Conservation (phyloP, 2,113 vertebrate genomes). For the Tachuris rubrigastra region DNA sequence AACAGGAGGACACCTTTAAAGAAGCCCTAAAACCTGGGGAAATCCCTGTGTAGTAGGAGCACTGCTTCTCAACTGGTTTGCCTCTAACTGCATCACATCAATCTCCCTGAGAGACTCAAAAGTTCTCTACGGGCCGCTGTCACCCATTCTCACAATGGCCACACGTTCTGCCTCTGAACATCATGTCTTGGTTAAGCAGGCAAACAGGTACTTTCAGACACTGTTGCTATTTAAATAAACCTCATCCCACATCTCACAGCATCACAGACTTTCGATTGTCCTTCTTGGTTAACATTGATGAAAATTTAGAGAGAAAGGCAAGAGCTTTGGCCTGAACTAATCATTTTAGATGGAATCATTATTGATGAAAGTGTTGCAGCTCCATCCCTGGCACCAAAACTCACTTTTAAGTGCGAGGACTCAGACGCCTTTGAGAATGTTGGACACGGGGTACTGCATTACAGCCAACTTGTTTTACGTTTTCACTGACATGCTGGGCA, state of each 20-base stretch:
- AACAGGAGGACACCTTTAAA: neutral
- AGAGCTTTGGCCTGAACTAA: neutral
- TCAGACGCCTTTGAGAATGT: neutral
- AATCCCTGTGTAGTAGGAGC: neutral
- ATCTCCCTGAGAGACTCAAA: neutral
- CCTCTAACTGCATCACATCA: neutral
- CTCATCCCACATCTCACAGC: neutral
- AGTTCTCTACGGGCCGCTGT: neutral
- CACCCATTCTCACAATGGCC: neutral
- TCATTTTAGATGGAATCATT: neutral
- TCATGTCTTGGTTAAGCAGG: neutral
- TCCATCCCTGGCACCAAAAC: neutral
- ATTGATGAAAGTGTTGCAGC: neutral
- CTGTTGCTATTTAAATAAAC: neutral
- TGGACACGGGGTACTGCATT: neutral
- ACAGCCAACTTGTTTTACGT: fast-evolving
- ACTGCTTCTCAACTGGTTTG: neutral
- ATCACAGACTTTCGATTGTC: neutral
- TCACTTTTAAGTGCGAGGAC: neutral
- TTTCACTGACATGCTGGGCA: fast-evolving
- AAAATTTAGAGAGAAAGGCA: neutral
- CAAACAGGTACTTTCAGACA: neutral
- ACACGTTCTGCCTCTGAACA: neutral
- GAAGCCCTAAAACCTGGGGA: neutral
- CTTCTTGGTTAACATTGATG: neutral